These are phyloP conservation scores for Mallotus villosus DNA, from an alignment of 2,797 vertebrate genomes.

Conservation along the genomic window DNA sequence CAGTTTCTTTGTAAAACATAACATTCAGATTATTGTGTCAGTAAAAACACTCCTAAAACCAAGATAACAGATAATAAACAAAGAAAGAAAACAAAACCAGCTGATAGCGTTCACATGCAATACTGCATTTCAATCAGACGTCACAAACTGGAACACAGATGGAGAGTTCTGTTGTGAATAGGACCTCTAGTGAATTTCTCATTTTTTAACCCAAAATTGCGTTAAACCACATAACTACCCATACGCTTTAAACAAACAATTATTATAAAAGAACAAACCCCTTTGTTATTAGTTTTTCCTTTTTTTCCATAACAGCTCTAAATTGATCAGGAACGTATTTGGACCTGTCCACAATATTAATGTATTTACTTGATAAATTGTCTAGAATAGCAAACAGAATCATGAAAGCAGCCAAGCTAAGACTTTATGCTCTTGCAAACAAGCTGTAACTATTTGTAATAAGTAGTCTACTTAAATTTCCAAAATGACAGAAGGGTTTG, in stretches of 20 bases:
- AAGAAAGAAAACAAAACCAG: slow-evolving; percentile 7
- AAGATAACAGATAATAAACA: slow-evolving; percentile 25
- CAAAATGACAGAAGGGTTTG: background rate
- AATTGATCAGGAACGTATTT: no score
- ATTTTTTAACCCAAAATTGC: background rate
- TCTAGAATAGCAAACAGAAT: no score
- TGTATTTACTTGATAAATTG: no score
- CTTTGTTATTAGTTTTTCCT: background rate
- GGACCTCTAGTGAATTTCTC: background rate
- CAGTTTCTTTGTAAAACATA: slow-evolving; percentile 66
- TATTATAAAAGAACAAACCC: background rate
- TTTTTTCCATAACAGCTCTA: background rate
- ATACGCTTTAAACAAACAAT: background rate
- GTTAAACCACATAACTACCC: background rate
- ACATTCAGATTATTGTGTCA: slow-evolving; percentile 46
- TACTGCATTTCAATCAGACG: slow-evolving; percentile 3
- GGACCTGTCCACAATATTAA: no score
- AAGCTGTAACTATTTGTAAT: background rate
- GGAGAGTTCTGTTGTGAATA: background rate
- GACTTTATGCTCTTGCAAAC: no score
- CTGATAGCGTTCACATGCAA: background rate
- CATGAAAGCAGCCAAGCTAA: no score
- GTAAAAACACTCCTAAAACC: slow-evolving; percentile 23
- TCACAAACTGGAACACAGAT: background rate
- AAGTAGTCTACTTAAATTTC: slow-evolving; percentile 16